Evolutionary conservation across 2,888 invertebrate species (phyloP), one percentile per base, ranked within the genome.

Genomic region (Andrena marginata): DNA sequence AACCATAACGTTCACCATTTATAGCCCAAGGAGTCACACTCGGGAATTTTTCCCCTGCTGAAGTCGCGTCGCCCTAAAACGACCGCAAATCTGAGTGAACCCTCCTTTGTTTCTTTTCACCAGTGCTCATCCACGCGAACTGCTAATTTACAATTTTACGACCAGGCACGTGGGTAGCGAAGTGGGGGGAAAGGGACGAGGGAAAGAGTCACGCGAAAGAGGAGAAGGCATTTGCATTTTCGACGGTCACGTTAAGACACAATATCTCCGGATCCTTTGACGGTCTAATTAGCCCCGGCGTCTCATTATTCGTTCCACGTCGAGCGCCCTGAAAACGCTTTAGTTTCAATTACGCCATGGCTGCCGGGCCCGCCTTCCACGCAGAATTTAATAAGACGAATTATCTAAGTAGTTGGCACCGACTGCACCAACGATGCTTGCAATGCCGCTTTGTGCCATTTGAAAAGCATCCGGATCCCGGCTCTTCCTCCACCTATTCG

Each of bases 301-400:
- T 84, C 85, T 85, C 85, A 87, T 88, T 88, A 84, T 82, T 77
- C 84, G 86, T 88, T 87, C 87, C 85, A 79, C 83, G 82, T 84
- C 71, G 83, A 71, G 75, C 85, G 86, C 80, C 10, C 56, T 84
- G 86, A 82, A 88, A 88, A 88, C 87, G 84, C 82, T 89, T 90
- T 89, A 90, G 86, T 90, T 90, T 89, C 88, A 89, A 90, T 90
- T 90, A 90, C 84, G 83, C 68, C 69, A 80, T 63, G 80, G 54
- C 23, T 64, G 51, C 29, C 35, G 31, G 69, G 54, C 69, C 64
- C 10, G 26, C 62, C 42, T 42, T 56, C 70, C 59, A 60, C 75
- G 75, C 77, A 68, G 77, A 86, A 88, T 88, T 83, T 89, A 89
- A 89, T 89, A 89, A 89, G 78, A 82, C 82, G 77, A 87, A 89